These are phyloP conservation scores for Pteruthius melanotis DNA, from an alignment of 2,113 vertebrate genomes.

Conservation along the genomic window DNA sequence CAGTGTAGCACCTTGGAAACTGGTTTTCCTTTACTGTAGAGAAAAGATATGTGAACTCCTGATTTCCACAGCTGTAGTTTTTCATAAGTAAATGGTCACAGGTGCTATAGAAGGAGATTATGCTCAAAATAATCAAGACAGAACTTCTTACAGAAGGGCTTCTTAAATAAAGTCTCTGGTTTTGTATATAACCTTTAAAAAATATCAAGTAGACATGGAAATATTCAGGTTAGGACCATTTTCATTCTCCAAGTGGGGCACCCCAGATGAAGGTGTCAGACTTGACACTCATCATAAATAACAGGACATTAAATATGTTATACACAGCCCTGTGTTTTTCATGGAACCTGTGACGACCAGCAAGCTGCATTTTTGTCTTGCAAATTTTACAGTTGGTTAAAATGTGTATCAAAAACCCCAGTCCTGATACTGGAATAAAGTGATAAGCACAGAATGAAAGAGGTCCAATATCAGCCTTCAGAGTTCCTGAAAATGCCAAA, in stretches of 20 bases:
- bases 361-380: not conserved
- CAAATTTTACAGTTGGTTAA: not conserved
- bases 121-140: not conserved
- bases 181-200: not conserved
- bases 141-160: not conserved
- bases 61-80: not conserved
- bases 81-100: not conserved
- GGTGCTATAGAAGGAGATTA: not conserved
- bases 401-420: fast-evolving
- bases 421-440: not conserved
- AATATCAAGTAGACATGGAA: not conserved
- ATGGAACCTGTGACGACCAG: not conserved
- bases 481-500: not conserved
- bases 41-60: not conserved
- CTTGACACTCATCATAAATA: not conserved
- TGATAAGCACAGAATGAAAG: not conserved
- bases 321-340: not conserved
- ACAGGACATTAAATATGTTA: not conserved
- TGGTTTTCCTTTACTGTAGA: not conserved
- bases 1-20: not conserved
- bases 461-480: not conserved
- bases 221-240: not conserved
- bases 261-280: not conserved
- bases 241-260: not conserved
- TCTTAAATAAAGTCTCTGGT: not conserved